Percentiles rank a stretch among this genome's conserved stretches.
Conservation (phyloP, 1,140 invertebrate species). For the Drosophila sulfurigaster region DNA sequence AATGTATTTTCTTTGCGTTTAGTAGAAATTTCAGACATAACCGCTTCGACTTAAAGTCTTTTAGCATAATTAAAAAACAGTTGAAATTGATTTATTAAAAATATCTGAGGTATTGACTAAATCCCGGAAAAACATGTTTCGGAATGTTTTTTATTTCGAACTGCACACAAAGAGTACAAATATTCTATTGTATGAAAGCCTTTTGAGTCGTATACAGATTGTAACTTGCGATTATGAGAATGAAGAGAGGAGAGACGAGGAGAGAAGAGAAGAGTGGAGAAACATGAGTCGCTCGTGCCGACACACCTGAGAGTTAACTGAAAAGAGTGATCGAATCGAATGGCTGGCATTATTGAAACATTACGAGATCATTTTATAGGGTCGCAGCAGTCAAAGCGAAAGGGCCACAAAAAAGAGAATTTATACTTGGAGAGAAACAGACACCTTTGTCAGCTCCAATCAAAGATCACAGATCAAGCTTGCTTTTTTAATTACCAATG, state of each 20-base stretch:
- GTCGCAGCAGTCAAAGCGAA: constrained; percentile 53
- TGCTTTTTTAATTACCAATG: constrained; percentile 66
- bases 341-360: constrained; percentile 71
- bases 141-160: neutral
- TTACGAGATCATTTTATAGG: constrained; percentile 70
- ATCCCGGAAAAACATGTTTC: constrained; percentile 29
- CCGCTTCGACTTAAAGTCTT: neutral
- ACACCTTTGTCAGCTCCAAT: constrained; percentile 51
- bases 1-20: neutral
- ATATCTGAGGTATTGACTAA: constrained; percentile 3
- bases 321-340: constrained; percentile 54
- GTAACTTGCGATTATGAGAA: constrained; percentile 19
- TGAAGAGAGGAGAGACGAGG: neutral
- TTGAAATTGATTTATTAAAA: constrained; percentile 13
- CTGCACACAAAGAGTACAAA: constrained; percentile 21
- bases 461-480: constrained; percentile 56
- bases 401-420: constrained; percentile 37
- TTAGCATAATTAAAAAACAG: neutral
- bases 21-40: neutral
- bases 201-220: constrained; percentile 43
- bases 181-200: constrained; percentile 53
- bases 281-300: constrained; percentile 68
- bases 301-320: constrained; percentile 68
- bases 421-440: constrained; percentile 23
- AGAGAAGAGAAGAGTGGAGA: constrained; percentile 1